These are phyloP conservation scores for Geodia barretti DNA, from an alignment of 37 sponge, comb jelly and placozoan species.

Conservation along the genomic window DNA sequence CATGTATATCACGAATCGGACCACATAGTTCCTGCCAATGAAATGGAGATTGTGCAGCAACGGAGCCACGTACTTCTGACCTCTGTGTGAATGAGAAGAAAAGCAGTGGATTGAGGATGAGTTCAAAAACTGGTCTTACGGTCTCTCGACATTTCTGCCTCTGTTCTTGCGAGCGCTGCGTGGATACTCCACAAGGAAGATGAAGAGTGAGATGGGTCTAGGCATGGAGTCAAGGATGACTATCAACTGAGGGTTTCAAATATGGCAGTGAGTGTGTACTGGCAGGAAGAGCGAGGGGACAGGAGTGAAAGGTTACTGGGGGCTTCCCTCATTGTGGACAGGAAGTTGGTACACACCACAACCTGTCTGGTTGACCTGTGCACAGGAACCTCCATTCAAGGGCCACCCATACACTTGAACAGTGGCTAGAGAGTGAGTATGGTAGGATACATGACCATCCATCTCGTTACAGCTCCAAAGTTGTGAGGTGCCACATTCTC, in stretches of 20 bases:
- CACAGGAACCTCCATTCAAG: not conserved
- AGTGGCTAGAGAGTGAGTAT: too few species aligned
- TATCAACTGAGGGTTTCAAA: not conserved
- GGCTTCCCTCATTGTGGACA: not conserved
- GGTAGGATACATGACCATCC: slow-evolving; percentile 77
- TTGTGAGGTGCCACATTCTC: slow-evolving; percentile 10
- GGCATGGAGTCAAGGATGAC: slow-evolving; percentile 20
- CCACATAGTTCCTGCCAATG: slow-evolving; percentile 62
- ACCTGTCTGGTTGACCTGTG: not conserved
- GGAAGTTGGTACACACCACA: not conserved
- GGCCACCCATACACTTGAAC: not conserved
- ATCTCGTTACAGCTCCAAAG: slow-evolving; percentile 57
- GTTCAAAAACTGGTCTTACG: slow-evolving; percentile 33
- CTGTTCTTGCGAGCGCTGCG: slow-evolving; percentile 49
- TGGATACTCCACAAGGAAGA: slow-evolving; percentile 77
- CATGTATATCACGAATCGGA: slow-evolving; percentile 57
- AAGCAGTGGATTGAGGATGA: not conserved
- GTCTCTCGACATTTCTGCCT: slow-evolving; percentile 57
- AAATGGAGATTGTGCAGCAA: slow-evolving; percentile 40
- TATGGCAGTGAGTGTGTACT: not conserved
- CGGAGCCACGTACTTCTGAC: slow-evolving; percentile 74
- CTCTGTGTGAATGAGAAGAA: slow-evolving; percentile 33
- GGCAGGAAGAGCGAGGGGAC: too few species aligned
- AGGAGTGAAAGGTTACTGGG: not conserved
- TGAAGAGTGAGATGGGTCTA: slow-evolving; percentile 51